Conservation (phyloP, 2,113 vertebrate species). For the Fregata magnificens region DNA sequence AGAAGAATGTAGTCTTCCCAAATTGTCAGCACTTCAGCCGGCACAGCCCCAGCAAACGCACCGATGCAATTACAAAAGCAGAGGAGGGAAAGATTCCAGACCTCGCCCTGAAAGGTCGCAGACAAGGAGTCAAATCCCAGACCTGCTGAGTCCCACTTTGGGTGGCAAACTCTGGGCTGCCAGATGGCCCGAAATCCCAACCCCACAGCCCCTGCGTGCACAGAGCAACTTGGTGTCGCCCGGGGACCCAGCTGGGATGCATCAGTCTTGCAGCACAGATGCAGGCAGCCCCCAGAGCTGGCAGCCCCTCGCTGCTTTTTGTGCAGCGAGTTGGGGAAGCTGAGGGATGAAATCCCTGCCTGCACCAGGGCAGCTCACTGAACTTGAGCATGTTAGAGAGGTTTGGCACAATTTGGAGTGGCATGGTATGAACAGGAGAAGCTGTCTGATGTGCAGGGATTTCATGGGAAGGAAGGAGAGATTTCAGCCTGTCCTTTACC, state of each 20-base stretch:
- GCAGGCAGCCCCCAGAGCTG: neutral
- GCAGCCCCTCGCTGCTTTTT: neutral
- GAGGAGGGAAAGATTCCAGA: neutral
- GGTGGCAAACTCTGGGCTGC: neutral
- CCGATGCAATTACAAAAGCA: neutral
- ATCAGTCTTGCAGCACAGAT: neutral
- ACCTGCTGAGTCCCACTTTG: neutral
- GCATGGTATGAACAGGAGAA: neutral
- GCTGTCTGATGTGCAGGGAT: neutral
- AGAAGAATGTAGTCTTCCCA: neutral
- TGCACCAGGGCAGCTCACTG: neutral
- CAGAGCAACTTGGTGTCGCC: rapidly evolving
- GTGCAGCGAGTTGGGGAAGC: neutral
- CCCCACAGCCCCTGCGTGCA: rapidly evolving
- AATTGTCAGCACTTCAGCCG: neutral
- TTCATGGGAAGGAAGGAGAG: neutral
- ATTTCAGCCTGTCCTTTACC: neutral
- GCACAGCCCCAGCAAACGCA: neutral
- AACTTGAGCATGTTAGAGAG: too few relatives aligned
- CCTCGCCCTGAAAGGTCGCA: rapidly evolving
- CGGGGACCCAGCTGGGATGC: neutral
- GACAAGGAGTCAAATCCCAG: neutral
- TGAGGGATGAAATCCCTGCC: neutral
- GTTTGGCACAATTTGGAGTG: neutral
- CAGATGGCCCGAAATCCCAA: neutral